Base-by-base conservation (phyloP, 1,140 invertebrate species). In the Oncopodura yosiiana region DNA sequence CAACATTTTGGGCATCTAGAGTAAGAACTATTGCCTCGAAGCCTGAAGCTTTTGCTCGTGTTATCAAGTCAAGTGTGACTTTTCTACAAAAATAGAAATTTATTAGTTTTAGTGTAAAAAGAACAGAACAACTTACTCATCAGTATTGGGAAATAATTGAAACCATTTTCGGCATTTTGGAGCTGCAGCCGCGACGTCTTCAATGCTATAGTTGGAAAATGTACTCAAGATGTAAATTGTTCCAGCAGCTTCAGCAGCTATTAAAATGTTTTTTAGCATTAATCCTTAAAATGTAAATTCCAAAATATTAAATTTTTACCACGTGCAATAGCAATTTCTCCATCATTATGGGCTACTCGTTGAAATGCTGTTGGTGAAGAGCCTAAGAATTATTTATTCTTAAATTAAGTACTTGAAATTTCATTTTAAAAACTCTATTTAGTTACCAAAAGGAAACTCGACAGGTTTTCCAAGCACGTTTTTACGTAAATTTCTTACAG, bases 351-450 rank as follows among this genome's bases (percentile, higher is more conserved):
- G 0, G 91, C 88, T 86, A 95, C 85, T 65, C 78, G 78, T 66
- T 95, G 92, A 84, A 94, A 91, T 0, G 90, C 91, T 5, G 88
- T 87, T 2, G 93, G 90, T n/a, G n/a, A n/a, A n/a, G n/a, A n/a
- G n/a, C n/a, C n/a, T n/a, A n/a, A n/a, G n/a, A n/a, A n/a, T n/a
- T n/a, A n/a, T n/a, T n/a, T n/a, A n/a, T n/a, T n/a, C n/a, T n/a
- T n/a, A n/a, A n/a, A n/a, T n/a, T n/a, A n/a, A n/a, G n/a, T n/a
- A n/a, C n/a, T n/a, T n/a, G n/a, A n/a, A n/a, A n/a, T n/a, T n/a
- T n/a, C n/a, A n/a, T n/a, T n/a, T n/a, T n/a, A n/a, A n/a, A n/a
- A n/a, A n/a, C n/a, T n/a, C n/a, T n/a, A n/a, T n/a, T 0, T 91
- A 81, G 49, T 95, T 81, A 4, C 87, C 89, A 29, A 95, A 69